phyloP scores from a whole-genome alignment of 2,113 vertebrate genomes.

The Leptocoma aspasia region DNA sequence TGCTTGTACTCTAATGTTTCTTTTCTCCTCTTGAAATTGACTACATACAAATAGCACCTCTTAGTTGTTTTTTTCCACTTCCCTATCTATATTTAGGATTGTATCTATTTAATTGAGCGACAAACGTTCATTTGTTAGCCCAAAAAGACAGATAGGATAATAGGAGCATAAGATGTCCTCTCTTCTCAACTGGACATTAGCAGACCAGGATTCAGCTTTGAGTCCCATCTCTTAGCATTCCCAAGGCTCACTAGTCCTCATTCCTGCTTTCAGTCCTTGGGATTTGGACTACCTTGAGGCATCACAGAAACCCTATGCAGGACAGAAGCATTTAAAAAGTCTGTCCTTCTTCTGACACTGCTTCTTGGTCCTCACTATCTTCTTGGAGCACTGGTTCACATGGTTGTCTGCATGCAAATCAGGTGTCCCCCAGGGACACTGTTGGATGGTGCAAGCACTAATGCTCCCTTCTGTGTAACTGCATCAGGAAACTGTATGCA shows the following conservation, averaged over 20 bases:
- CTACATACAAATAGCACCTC: background rate
- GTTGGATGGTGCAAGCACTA: background rate
- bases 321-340: background rate
- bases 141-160: background rate
- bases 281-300: background rate
- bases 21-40: background rate
- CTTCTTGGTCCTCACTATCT: background rate
- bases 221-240: background rate
- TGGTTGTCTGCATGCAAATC: background rate
- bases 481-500: background rate
- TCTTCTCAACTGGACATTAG: background rate
- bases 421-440: background rate
- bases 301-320: background rate
- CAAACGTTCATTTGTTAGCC: background rate
- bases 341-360: background rate
- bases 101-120: background rate
- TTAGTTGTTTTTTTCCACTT: background rate
- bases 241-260: background rate
- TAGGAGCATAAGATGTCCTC: background rate
- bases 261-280: background rate
- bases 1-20: background rate
- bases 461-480: background rate
- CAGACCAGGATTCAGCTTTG: background rate
- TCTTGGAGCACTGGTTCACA: background rate
- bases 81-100: background rate